Conservation (phyloP, 2,113 vertebrate species). For the Erythrocercus mccallii region DNA sequence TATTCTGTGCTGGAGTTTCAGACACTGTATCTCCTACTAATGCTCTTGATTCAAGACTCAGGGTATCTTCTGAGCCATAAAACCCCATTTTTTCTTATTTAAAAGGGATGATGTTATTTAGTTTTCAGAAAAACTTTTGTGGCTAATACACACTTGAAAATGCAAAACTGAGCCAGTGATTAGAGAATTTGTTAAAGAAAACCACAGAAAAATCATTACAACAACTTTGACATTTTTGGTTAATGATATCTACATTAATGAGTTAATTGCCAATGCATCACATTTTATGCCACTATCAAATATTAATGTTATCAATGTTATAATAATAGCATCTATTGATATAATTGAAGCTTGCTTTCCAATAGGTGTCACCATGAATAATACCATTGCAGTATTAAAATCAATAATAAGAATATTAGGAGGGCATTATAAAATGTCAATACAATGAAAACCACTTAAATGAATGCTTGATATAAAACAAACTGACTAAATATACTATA, state of each 20-base stretch:
- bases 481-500: constrained; percentile 60
- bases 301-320: constrained; percentile 78
- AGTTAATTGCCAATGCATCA: constrained; percentile 75
- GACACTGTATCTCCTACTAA: background rate
- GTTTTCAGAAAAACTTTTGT: constrained; percentile 36
- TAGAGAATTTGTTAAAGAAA: constrained; percentile 47
- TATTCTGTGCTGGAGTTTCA: constrained; percentile 45
- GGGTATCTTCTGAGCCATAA: background rate
- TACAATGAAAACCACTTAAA: constrained; percentile 71
- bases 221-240: constrained; percentile 66
- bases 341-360: constrained; percentile 75
- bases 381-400: constrained; percentile 76
- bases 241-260: constrained; percentile 75
- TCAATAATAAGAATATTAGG: constrained; percentile 79
- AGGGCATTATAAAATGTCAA: constrained; percentile 72
- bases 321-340: constrained; percentile 79
- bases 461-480: constrained; percentile 66
- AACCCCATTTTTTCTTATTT: background rate
- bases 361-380: constrained; percentile 78
- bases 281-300: constrained; percentile 73
- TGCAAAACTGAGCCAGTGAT: constrained; percentile 22
- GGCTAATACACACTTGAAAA: background rate
- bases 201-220: constrained; percentile 59
- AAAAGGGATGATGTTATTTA: background rate
- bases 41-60: background rate